These are phyloP conservation scores for Elgaria multicarinata DNA, from an alignment of 2,113 vertebrate species.

Conservation along the genomic window DNA sequence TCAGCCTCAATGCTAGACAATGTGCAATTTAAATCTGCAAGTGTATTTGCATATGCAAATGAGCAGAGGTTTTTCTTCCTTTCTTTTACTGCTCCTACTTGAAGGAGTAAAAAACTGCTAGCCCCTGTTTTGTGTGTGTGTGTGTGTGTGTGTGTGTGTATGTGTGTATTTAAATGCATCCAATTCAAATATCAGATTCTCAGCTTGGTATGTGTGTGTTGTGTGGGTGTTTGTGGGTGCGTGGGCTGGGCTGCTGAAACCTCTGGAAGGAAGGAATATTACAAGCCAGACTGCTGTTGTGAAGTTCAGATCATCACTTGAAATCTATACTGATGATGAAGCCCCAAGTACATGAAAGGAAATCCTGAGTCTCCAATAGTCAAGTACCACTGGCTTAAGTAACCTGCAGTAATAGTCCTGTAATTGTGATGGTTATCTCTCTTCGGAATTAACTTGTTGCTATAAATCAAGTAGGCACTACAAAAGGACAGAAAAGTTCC, in stretches of 20 bases:
- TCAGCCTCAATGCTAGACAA: neutral
- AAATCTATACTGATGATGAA: neutral
- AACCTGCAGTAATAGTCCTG: neutral
- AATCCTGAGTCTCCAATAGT: neutral
- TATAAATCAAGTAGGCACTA: neutral
- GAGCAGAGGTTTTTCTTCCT: neutral
- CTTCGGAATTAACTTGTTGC: neutral
- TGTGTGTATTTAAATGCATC: no score
- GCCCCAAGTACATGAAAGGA: neutral
- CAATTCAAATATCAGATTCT: neutral
- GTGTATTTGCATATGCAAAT: neutral
- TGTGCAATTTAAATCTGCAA: neutral
- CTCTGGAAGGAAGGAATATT: neutral
- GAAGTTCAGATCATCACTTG: fast-evolving
- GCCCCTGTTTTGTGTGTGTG: no score
- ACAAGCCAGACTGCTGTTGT: neutral
- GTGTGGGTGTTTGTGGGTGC: no score
- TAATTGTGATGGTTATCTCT: conserved; percentile 27
- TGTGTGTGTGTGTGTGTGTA: no score
- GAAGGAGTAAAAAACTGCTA: neutral
- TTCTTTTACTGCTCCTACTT: no score
- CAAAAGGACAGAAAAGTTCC: neutral
- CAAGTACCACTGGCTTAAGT: conserved; percentile 13
- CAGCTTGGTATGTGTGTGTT: no score
- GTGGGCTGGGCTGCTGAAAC: no score